phyloP scores from a whole-genome alignment of 2,113 vertebrate species.

The Trogon melanurus region DNA sequence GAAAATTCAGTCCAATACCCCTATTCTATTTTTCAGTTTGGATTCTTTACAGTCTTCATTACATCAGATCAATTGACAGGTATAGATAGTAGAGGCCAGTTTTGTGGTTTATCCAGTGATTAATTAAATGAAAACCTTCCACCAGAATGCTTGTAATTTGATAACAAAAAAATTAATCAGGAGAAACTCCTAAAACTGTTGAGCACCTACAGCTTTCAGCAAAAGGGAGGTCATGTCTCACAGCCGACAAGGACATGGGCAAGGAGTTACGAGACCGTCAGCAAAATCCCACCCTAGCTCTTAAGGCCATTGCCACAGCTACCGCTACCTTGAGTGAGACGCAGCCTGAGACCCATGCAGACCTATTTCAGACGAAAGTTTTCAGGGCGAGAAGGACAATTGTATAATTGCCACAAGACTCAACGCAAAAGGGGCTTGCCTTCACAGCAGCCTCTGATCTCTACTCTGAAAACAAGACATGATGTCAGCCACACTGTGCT shows the following conservation, averaged over 20 bases:
- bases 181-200: background rate
- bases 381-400: conserved; percentile 1
- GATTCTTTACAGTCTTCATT: background rate
- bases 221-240: background rate
- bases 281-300: background rate
- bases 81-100: background rate
- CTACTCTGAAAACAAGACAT: conserved; percentile 27
- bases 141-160: background rate
- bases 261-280: background rate
- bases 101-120: background rate
- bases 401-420: conserved; percentile 13
- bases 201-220: background rate
- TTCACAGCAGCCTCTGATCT: conserved; percentile 28
- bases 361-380: background rate
- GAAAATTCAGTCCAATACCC: background rate
- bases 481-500: conserved; percentile 10
- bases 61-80: background rate
- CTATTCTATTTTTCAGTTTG: background rate
- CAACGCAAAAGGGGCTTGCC: background rate
- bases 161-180: background rate
- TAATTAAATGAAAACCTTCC: background rate
- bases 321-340: background rate
- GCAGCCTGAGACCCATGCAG: background rate
- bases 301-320: background rate
- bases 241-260: background rate